These are phyloP conservation scores for Ptilonorhynchus violaceus DNA, from an alignment of 2,113 vertebrate genomes.

Conservation along the genomic window DNA sequence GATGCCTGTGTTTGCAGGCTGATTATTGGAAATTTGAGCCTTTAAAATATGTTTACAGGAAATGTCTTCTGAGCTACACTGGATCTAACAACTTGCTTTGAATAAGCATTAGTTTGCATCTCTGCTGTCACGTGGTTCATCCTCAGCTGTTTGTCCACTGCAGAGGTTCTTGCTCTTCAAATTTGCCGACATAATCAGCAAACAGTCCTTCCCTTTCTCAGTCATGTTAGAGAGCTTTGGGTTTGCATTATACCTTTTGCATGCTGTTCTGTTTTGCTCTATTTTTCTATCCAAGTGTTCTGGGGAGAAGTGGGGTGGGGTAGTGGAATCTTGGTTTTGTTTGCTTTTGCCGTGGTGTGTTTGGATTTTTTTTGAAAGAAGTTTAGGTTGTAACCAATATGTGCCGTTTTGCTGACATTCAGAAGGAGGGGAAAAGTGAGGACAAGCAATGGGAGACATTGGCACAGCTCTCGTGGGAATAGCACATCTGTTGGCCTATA, in stretches of 20 bases:
- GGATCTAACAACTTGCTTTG: not conserved
- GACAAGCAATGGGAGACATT: not conserved
- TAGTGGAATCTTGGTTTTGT: not conserved
- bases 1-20: not conserved
- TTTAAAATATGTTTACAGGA: slow-evolving; percentile 11
- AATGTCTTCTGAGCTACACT: not conserved
- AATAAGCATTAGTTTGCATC: not conserved
- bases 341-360: not conserved
- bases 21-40: not conserved
- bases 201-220: not conserved
- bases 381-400: not conserved
- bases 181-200: not conserved
- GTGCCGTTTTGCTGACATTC: not conserved
- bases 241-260: not conserved
- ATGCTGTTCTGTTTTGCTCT: not conserved
- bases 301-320: not conserved
- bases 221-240: not conserved
- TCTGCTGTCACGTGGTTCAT: not conserved
- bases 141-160: not conserved
- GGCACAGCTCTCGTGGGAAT: not conserved
- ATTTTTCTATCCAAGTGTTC: not conserved
- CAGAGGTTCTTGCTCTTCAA: not conserved
- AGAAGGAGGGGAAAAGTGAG: not conserved
- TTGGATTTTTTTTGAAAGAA: not conserved
- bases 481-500: not conserved